Percentiles rank a stretch among this genome's conserved stretches.
phyloP scores from a whole-genome alignment of 2,113 vertebrate genomes.

The Pluvialis apricaria region DNA sequence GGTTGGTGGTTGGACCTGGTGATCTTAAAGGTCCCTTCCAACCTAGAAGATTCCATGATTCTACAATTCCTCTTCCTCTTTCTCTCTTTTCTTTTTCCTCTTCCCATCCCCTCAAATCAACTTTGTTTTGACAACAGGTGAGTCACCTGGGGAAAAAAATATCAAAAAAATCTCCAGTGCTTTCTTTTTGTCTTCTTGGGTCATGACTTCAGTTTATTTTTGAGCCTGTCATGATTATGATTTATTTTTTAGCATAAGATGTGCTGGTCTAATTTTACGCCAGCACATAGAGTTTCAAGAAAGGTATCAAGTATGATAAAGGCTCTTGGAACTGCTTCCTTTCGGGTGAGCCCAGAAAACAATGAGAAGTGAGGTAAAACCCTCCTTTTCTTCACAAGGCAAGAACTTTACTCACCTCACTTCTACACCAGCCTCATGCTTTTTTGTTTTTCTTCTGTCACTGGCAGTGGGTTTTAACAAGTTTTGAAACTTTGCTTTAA shows the following conservation, averaged over 20 bases:
- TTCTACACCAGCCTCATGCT: neutral
- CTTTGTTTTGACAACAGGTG: neutral
- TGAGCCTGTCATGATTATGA: neutral
- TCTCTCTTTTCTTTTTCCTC: neutral
- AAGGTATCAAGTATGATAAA: neutral
- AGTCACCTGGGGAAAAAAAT: accelerated
- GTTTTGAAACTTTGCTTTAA: neutral
- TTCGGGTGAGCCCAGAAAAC: neutral
- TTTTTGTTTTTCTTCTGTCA: neutral
- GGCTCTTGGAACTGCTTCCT: neutral
- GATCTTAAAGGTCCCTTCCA: no score
- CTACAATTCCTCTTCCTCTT: no score
- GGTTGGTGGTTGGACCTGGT: no score
- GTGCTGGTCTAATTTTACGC: neutral
- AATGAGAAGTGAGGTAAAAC: neutral
- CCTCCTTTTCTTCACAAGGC: neutral
- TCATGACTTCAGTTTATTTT: neutral
- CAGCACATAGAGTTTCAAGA: neutral
- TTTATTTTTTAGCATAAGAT: neutral
- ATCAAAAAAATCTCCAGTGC: accelerated
- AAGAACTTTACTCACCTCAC: neutral
- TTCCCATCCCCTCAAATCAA: neutral
- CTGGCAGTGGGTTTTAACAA: neutral
- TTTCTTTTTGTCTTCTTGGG: neutral
- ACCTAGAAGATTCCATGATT: no score